A percentile compares a stretch with the other conserved stretches of the same genome.
These are phyloP conservation scores for Poliocrania exsul DNA, from an alignment of 2,797 vertebrate species.

Conservation along the genomic window DNA sequence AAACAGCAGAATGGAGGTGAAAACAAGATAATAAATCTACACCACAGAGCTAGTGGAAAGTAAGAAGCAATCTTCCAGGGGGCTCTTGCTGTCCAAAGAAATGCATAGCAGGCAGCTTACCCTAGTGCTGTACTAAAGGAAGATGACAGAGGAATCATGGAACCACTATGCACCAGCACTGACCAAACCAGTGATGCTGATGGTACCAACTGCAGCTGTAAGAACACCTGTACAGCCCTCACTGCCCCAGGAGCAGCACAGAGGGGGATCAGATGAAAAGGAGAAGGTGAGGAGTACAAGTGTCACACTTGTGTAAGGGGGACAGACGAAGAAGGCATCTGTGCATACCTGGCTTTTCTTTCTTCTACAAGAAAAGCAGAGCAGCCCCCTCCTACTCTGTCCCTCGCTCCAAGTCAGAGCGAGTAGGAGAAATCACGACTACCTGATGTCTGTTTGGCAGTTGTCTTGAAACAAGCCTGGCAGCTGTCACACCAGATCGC, in stretches of 20 bases:
- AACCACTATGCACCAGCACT: neutral
- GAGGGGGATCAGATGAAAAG: fast-evolving
- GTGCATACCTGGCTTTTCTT: neutral
- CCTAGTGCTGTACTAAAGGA: neutral
- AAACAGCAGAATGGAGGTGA: neutral
- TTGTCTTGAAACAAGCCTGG: neutral
- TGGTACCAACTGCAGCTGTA: neutral
- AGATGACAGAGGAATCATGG: neutral
- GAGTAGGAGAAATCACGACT: conserved; percentile 63
- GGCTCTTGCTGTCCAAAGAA: neutral
- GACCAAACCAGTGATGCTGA: neutral
- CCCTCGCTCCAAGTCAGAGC: conserved; percentile 10
- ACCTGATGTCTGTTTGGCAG: conserved; percentile 35
- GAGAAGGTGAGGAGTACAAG: neutral
- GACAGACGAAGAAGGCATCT: neutral
- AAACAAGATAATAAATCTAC: fast-evolving
- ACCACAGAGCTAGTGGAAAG: neutral
- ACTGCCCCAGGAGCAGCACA: neutral
- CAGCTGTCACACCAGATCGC: neutral
- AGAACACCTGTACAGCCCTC: neutral
- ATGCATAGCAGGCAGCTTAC: fast-evolving
- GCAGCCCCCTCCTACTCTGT: conserved; percentile 39
- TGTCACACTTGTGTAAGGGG: fast-evolving
- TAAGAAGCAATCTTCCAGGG: neutral
- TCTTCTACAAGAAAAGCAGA: neutral